Base-by-base conservation (phyloP, 1,140 invertebrate species). In the Ladona fulva region DNA sequence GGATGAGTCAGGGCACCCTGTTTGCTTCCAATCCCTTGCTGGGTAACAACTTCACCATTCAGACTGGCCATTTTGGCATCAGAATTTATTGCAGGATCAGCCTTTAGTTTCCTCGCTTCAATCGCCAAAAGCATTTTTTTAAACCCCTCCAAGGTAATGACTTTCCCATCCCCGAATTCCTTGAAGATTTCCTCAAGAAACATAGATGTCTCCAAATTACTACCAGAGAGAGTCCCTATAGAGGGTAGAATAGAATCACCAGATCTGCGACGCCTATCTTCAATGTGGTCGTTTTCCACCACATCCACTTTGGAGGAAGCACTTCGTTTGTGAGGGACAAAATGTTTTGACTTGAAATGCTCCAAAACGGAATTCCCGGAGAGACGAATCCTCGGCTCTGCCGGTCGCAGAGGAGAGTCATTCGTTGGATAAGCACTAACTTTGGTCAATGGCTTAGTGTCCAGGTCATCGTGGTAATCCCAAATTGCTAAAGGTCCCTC, bases 121-220 rank as follows among this genome's bases (percentile, higher is more conserved):
- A 93, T 81, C 25, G 87, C 88, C 77, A 87, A 84, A 0, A 93
- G 83, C 83, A 93, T 87, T 73, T 85, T 88, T 80, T 91, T 88
- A 80, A 94, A 92, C 29, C 89, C 90, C 0, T 88, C 87, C 78
- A 91, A 82, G 79, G 89, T 90, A 86, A 93, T 88, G 22, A 86
- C 89, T 11, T 87, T 86, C 7, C 88, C 87, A 74, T 89, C 86
- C 7, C 87, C 88, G 79, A 89, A 89, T 24, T 84, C 81, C 44
- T 84, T 80, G 79, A 88, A 88, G 76, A 89, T 83, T 81, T 87
- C 86, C 76, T 83, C 86, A 77, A 78, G 78, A 86, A 87, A 24
- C 82, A 80, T 25, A 82, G 76, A 14, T 74, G 82, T 5, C 85
- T 82, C 74, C 83, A 86, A 22, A 85, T 83, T 83, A 83, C 85